A percentile compares a stretch with the other conserved stretches of the same genome.
Conservation (phyloP, 2,888 invertebrate genomes). For the Lycocerus yunnanus region DNA sequence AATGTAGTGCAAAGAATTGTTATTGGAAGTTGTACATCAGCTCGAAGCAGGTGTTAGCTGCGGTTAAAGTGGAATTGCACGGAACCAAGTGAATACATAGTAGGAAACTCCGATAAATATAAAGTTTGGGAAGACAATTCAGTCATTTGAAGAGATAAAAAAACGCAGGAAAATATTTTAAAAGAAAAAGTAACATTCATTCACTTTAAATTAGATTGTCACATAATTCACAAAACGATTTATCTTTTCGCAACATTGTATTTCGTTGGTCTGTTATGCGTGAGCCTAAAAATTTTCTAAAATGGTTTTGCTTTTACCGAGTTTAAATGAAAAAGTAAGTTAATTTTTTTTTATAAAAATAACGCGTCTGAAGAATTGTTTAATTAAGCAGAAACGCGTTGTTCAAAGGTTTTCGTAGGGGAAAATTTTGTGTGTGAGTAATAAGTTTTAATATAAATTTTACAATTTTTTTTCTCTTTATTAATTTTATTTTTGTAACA, state of each 20-base stretch:
- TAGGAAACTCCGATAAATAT: background rate
- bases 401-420: background rate
- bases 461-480: background rate
- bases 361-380: background rate
- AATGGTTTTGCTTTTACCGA: background rate
- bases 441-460: background rate
- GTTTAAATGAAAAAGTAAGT: background rate
- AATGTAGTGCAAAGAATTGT: background rate
- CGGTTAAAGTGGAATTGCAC: background rate
- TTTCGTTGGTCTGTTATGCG: background rate
- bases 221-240: background rate
- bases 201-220: background rate
- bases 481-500: background rate
- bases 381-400: background rate
- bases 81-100: background rate
- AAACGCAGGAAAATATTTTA: background rate
- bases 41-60: background rate
- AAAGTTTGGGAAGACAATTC: background rate
- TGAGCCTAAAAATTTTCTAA: background rate
- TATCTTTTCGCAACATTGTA: background rate
- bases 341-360: background rate
- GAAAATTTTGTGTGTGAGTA: background rate
- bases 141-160: background rate
- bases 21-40: background rate
- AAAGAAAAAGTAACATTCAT: background rate